Evolutionary conservation across 35 echinoderm and acorn worm species (phyloP).

Genomic region (Apostichopus japonicus): DNA sequence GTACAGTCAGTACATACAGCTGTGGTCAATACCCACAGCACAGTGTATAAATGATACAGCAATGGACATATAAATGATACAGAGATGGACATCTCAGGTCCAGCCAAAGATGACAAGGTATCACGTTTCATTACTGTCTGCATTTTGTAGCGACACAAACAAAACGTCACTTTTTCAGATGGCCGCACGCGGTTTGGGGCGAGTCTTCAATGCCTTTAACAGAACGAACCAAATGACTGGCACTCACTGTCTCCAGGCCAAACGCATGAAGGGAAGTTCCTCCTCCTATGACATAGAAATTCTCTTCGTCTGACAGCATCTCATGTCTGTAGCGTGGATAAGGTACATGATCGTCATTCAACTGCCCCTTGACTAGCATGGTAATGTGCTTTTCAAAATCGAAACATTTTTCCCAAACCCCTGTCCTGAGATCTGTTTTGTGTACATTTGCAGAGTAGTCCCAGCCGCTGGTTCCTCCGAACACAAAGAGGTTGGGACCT

Average conservation of each 20-base stretch:
- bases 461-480: constrained; percentile 93
- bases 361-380: constrained; percentile 1
- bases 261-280: constrained; percentile 71
- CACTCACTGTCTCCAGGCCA: constrained; percentile 80
- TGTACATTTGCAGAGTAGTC: constrained; percentile 79
- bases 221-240: background rate
- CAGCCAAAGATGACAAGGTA: no score
- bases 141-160: no score
- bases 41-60: no score
- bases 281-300: constrained; percentile 88
- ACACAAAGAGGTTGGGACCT: constrained; percentile 65
- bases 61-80: no score
- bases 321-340: constrained; percentile 88
- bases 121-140: no score
- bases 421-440: constrained; percentile 62
- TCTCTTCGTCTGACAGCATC: constrained; percentile 76
- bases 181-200: no score
- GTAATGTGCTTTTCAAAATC: constrained; percentile 47
- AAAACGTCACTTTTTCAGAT: no score
- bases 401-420: constrained; percentile 74
- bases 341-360: constrained; percentile 25
- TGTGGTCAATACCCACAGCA: no score
- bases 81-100: no score
- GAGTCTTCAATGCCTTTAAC: no score
- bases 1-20: no score